Conservation (phyloP, 23 tunicate genomes). For the Styela clava region DNA sequence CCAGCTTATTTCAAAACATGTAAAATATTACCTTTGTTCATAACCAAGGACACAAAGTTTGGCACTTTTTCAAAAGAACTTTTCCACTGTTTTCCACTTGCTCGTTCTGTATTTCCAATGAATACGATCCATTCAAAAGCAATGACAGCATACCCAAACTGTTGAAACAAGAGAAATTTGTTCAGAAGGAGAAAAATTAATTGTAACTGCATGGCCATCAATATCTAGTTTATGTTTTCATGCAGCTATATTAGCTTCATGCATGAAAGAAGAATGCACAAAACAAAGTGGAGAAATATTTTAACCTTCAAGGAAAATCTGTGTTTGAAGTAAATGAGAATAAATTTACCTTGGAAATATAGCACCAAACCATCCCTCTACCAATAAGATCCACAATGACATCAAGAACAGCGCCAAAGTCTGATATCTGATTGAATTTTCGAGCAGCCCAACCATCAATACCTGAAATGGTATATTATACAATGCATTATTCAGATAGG, state of each 20-base stretch:
- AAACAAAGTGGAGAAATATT: no score
- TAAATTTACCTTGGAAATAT: slow-evolving; percentile 40
- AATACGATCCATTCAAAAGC: slow-evolving; percentile 82
- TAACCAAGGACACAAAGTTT: slow-evolving; percentile 33
- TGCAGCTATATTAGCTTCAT: no score
- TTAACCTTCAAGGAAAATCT: no score
- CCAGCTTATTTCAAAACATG: no score
- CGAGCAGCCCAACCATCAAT: slow-evolving; percentile 75
- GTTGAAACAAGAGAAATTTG: no score
- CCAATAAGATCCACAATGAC: slow-evolving; percentile 65
- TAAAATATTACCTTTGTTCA: slow-evolving; percentile 48
- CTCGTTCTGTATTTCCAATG: slow-evolving; percentile 52
- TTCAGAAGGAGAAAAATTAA: no score
- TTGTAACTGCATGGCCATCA: no score
- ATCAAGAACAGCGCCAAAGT: slow-evolving; percentile 71
- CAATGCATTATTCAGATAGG: neutral
- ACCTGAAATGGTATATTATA: no score
- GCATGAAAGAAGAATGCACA: no score
- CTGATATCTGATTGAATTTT: slow-evolving; percentile 52
- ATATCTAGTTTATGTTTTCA: no score
- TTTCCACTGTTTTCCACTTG: slow-evolving; percentile 51
- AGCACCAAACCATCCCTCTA: slow-evolving; percentile 65
- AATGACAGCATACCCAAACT: slow-evolving; percentile 69
- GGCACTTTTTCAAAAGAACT: slow-evolving; percentile 53
- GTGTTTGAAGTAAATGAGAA: no score